Evolutionary conservation across 2,888 invertebrate species (phyloP).

Genomic region (Agrilus mali): DNA sequence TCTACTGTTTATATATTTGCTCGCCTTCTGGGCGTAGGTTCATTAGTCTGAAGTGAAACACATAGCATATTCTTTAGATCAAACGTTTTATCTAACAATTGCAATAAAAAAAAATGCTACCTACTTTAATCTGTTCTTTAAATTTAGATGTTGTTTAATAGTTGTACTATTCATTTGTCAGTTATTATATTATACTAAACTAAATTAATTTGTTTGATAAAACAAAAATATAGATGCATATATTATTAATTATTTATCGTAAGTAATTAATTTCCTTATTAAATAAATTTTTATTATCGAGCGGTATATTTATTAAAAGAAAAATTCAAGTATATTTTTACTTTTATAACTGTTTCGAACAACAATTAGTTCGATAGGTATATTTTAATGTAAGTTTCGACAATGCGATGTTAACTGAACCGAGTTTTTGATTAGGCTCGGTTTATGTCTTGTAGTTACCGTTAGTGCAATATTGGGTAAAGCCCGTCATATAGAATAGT

Average conservation of each 20-base stretch:
- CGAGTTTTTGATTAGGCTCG: not conserved
- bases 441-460: slow-evolving; percentile 28
- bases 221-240: slow-evolving; percentile 1
- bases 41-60: slow-evolving; percentile 21
- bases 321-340: slow-evolving; percentile 29
- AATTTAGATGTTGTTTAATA: slow-evolving; percentile 27
- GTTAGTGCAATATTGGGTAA: slow-evolving; percentile 35
- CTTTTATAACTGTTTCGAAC: slow-evolving; percentile 33
- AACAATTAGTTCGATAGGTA: slow-evolving; percentile 19
- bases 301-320: slow-evolving; percentile 30
- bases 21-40: slow-evolving; percentile 27
- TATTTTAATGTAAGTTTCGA: slow-evolving; percentile 24
- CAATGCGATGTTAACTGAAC: slow-evolving; percentile 6
- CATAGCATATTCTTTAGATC: slow-evolving; percentile 34
- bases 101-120: slow-evolving; percentile 24
- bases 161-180: slow-evolving; percentile 30
- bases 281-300: too few species aligned
- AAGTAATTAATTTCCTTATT: too few species aligned
- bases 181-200: slow-evolving; percentile 16
- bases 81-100: slow-evolving; percentile 30
- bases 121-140: slow-evolving; percentile 24
- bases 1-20: slow-evolving; percentile 37
- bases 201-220: slow-evolving; percentile 5
- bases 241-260: too few species aligned
- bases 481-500: slow-evolving; percentile 32